Evolutionary conservation across 2,888 invertebrate genomes (phyloP).

Genomic region (Alentia gelatinosa): DNA sequence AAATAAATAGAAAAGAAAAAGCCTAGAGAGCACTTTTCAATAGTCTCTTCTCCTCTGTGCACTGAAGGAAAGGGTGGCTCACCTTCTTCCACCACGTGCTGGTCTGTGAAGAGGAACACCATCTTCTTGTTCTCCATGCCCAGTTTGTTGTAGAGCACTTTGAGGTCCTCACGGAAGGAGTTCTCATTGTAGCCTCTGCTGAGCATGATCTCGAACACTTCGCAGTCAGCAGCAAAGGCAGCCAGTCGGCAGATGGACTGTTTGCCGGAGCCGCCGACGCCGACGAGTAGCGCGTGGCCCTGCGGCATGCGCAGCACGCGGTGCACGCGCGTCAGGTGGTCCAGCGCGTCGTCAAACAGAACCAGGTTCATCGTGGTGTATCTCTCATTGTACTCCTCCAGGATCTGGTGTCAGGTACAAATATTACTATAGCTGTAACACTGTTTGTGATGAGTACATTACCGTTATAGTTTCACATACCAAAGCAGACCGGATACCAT

Average conservation of each 20-base stretch:
- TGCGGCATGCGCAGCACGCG: slow-evolving; percentile 90
- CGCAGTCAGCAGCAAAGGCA: slow-evolving; percentile 91
- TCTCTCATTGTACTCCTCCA: slow-evolving; percentile 92
- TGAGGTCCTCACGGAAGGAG: slow-evolving; percentile 92
- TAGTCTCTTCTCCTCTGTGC: too few relatives aligned
- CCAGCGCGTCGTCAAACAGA: slow-evolving; percentile 94
- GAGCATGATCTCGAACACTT: slow-evolving; percentile 87
- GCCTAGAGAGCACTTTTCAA: too few relatives aligned
- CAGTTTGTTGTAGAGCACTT: slow-evolving; percentile 87
- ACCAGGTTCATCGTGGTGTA: slow-evolving; percentile 88
- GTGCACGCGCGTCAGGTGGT: slow-evolving; percentile 93
- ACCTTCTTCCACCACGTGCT: slow-evolving; percentile 85
- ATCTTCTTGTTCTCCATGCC: slow-evolving; percentile 90
- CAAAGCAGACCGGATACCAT: background rate
- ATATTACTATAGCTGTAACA: too few relatives aligned
- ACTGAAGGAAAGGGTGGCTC: too few relatives aligned
- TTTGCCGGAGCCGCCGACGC: slow-evolving; percentile 95
- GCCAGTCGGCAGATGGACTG: slow-evolving; percentile 89
- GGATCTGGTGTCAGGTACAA: slow-evolving; percentile 83
- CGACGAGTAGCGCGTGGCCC: slow-evolving; percentile 92
- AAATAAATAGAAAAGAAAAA: too few relatives aligned
- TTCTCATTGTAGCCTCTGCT: slow-evolving; percentile 92
- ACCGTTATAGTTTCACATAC: background rate
- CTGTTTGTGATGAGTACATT: too few relatives aligned
- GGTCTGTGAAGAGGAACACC: slow-evolving; percentile 91